A percentile compares a stretch with the other conserved stretches of the same genome.
Evolutionary conservation across 1,140 invertebrate genomes (phyloP).

Genomic region (Philotrypesis tridentata): DNA sequence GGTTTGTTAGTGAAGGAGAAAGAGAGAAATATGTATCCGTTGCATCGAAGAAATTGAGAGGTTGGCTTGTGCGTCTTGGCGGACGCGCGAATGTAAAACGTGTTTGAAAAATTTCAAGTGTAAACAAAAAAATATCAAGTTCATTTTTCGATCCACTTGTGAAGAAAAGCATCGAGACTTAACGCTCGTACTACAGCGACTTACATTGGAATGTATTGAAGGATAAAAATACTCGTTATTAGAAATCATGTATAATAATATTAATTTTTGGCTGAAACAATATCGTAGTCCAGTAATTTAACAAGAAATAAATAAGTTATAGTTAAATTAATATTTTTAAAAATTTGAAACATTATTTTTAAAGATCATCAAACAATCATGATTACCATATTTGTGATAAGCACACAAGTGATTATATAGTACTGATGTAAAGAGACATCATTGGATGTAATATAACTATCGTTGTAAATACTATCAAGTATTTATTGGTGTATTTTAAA

Average conservation of each 20-base stretch:
- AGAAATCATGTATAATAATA: conserved; percentile 10
- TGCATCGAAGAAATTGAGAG: conserved; percentile 6
- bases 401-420: conserved; percentile 23
- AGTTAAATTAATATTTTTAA: conserved; percentile 6
- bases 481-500: conserved; percentile 38
- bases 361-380: conserved; percentile 7
- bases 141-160: conserved; percentile 33
- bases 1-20: neutral
- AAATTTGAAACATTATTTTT: neutral
- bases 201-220: conserved; percentile 42
- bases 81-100: neutral
- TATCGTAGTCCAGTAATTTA: conserved; percentile 22
- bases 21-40: conserved; percentile 19
- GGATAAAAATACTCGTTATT: conserved; percentile 17
- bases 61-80: neutral
- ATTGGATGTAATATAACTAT: conserved; percentile 22
- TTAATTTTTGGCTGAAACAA: conserved; percentile 23
- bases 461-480: conserved; percentile 42
- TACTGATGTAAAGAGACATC: conserved; percentile 21
- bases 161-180: conserved; percentile 21
- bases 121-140: conserved; percentile 19
- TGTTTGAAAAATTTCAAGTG: conserved; percentile 34
- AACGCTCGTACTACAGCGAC: neutral
- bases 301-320: conserved; percentile 17
- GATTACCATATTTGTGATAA: conserved; percentile 43